Base-by-base conservation (phyloP, 2,797 vertebrate genomes). In the Chromobotia macracanthus region DNA sequence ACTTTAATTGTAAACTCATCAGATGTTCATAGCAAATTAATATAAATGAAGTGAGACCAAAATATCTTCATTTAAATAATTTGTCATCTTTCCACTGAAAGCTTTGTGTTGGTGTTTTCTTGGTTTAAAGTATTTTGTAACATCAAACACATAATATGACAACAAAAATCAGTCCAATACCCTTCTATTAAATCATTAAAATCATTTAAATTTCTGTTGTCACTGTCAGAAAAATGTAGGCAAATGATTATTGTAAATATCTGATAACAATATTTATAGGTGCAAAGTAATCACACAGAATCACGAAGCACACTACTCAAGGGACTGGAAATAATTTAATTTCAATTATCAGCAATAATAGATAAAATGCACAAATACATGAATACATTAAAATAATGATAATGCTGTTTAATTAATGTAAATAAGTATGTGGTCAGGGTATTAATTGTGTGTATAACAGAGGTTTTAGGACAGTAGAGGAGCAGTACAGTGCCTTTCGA, bases 321-420 rank as follows among this genome's bases (percentile, higher is more conserved):
- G 63, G 71, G 53, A 38, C 18, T 55, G 53, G 53, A 70, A 38
- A 66, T 48, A 60, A 80, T 56, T 80, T 23, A 56, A 31, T 80
- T 74, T 67, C 25, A 80, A 46, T 67, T 66, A 74, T 41, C 50
- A 67, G 44, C 50, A 73, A 80, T 80, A 68, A 46, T 44, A 65
- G 77, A 72, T 79, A 79, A 71, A 79, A 28, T 71, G 48, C 48
- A 64, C 48, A 64, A 53, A 55, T 64, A 31, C 44, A 65, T 79
- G 15, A 38, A 61, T 71, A 18, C 51, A 38, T 18, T 69, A 3
- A 3, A 53, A n/a, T 53, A 41, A 72, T 28, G 68, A 79, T 72
- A 72, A 72, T 79, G 58, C 55, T 10, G 31, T 79, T 71, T 63
- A 64, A 71, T 72, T 64, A 77, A 77, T 77, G 75, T 70, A 61